Percentiles rank a stretch among this genome's conserved stretches.
Evolutionary conservation across 2,888 invertebrate species (phyloP).

Genomic region (Adineta ricciae): DNA sequence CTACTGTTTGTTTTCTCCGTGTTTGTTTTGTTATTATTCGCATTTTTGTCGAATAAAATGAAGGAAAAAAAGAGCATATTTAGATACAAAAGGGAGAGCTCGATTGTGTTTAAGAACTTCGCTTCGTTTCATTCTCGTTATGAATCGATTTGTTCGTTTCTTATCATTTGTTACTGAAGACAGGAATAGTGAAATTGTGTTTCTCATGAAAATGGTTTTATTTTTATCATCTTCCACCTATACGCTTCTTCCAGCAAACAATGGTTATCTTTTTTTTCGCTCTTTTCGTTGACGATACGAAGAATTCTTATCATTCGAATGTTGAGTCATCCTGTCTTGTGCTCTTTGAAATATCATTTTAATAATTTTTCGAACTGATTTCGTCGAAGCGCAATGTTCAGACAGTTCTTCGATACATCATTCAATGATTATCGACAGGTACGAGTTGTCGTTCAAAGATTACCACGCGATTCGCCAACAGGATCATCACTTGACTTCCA

Average conservation of each 20-base stretch:
- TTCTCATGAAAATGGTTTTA: too few relatives aligned
- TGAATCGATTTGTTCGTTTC: too few relatives aligned
- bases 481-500: neutral
- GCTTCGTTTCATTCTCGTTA: too few relatives aligned
- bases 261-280: too few relatives aligned
- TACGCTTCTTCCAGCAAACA: too few relatives aligned
- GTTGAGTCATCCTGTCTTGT: neutral
- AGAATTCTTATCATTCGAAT: neutral
- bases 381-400: neutral
- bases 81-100: too few relatives aligned
- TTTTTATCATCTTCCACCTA: too few relatives aligned
- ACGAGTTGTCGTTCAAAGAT: neutral
- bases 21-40: neutral
- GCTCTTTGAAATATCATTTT: neutral
- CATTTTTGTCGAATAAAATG: conserved; percentile 4
- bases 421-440: neutral
- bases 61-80: neutral
- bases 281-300: neutral
- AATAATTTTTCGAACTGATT: neutral
- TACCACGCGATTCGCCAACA: neutral
- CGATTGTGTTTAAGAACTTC: too few relatives aligned
- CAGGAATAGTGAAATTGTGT: too few relatives aligned
- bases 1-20: neutral
- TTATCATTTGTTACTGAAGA: too few relatives aligned
- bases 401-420: neutral